Evolutionary conservation across 2,888 invertebrate genomes (phyloP), one percentile per base, ranked within the genome.

Genomic region (Cerastis rubricosa): DNA sequence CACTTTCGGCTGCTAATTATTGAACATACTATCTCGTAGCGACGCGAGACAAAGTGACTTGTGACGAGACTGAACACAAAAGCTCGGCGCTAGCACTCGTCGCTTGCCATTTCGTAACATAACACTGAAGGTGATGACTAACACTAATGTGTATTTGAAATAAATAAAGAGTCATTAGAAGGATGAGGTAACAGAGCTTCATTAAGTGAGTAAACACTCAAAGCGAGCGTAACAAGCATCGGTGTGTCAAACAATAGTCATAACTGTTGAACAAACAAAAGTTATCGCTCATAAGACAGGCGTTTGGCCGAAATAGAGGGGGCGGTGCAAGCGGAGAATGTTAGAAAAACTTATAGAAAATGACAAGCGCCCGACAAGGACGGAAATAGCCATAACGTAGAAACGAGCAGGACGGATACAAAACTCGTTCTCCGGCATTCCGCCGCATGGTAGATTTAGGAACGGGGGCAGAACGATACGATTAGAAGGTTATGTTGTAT

Each of bases 271-370:
- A 91, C 95, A 96, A 96, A 96, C 94, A 96, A 93, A 93, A 94
- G 92, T 94, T 94, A 95, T 94, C 94, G 94, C 89, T 93, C 91
- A 90, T 91, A 91, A 91, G 91, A 90, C 93, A 90, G 93, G 92
- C 95, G 94, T 93, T 94, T 94, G 95, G 90, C 93, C 94, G 93
- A 95, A 95, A 94, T 95, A 92, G 94, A 94, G 93, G 93, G 94
- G 94, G 94, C 94, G 93, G 91, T 90, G 92, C 92, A 92, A 93
- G 91, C 93, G 92, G 95, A 94, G 96, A 95, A 94, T 94, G 95
- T 96, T 96, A 96, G 96, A 96, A 96, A 96, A 96, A 96, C 96
- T 96, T 96, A 96, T 96, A 96, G 96, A 96, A 96, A 96, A 96
- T 96, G 96, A 96, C 96, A 96, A 95, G 96, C 94, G 90, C 89